Base-by-base conservation (phyloP, 2,888 invertebrate species). In the Adela reaumurella region DNA sequence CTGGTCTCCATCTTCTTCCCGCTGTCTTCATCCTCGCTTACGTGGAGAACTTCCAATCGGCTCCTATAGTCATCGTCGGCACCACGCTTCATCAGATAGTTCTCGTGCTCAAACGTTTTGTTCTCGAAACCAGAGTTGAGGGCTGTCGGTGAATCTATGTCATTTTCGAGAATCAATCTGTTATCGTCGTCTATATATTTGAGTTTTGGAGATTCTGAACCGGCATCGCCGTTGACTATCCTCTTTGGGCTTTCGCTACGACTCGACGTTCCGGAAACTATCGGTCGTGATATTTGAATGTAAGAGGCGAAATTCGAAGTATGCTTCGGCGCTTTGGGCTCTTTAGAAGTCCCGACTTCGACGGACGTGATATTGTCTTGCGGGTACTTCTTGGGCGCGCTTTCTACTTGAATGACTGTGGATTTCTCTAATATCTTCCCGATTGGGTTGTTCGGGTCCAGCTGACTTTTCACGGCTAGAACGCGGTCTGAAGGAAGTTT, bases 281-380 rank as follows among this genome's bases (percentile, higher is more conserved):
- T 62, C 0, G 79, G 78, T 57, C 78, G 76, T 3, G 79, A 79
- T 51, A 78, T 77, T 59, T 83, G 82, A 58, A 84, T 84, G 61
- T 83, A 84, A 49, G 84, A 84, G 50, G 84, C 83, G 61, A 83
- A 83, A 63, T 84, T 81, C 55, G 82, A 83, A 4, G 83, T 81
- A 47, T 81, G 81, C 59, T 79, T 81, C 16, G 76, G 74, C 11
- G 67, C 76, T 0, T 74, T 54, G 8, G 43, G 70, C 56, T 76
- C 74, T 52, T 78, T 78, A 49, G 76, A 72, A 47, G 74, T 71
- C 5, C 54, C 55, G 18, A 56, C 53, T 47, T 56, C 55, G 16
- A 55, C 53, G 11, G 49, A 20, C 2, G 51, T 45, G 19, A 45
- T 44, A 17, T 46, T 46, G n/a, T 47, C 42, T 18, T 51, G 50